Evolutionary conservation across 2,113 vertebrate species (phyloP).

Genomic region (Archilochus colubris): DNA sequence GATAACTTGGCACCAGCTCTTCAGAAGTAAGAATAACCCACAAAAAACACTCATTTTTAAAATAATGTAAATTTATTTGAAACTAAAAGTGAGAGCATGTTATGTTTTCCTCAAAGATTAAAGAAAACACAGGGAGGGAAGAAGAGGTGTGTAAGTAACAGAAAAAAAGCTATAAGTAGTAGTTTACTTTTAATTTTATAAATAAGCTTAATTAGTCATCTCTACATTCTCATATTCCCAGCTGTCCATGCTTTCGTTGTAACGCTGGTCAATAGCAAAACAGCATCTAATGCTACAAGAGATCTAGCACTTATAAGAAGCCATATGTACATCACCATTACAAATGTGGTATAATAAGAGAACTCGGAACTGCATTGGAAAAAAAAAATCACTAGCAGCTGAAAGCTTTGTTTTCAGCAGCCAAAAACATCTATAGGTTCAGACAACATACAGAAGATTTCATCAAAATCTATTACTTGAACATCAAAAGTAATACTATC

Average conservation of each 20-base stretch:
- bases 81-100: background rate
- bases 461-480: background rate
- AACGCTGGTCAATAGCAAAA: background rate
- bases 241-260: background rate
- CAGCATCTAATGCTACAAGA: background rate
- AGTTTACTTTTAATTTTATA: background rate
- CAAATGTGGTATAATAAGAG: background rate
- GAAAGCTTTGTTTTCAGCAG: background rate
- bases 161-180: background rate
- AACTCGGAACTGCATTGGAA: background rate
- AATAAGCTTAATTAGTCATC: background rate
- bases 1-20: background rate
- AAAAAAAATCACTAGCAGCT: background rate
- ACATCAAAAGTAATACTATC: background rate
- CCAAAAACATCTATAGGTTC: background rate
- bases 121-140: background rate
- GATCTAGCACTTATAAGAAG: background rate
- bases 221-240: background rate
- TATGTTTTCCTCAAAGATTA: background rate
- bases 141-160: background rate
- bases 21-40: background rate
- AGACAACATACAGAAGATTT: background rate
- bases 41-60: background rate
- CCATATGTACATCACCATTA: background rate
- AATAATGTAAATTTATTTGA: background rate